Percentiles rank a stretch among this genome's conserved stretches.
These are phyloP conservation scores for Noctua janthe DNA, from an alignment of 2,888 invertebrate species.

Conservation along the genomic window DNA sequence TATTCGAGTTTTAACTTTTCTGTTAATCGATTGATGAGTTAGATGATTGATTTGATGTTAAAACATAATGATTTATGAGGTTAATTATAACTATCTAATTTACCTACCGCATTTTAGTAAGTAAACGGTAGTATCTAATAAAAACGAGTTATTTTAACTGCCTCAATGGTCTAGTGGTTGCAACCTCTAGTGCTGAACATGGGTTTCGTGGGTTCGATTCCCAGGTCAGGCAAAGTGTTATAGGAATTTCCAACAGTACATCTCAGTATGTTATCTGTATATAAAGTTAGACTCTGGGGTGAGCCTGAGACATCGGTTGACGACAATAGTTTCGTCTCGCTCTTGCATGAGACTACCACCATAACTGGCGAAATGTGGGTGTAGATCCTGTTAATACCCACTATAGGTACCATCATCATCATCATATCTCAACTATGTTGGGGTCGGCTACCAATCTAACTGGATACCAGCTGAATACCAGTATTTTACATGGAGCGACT, in stretches of 20 bases:
- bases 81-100: not conserved
- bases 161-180: not conserved
- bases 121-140: not conserved
- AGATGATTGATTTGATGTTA: constrained; percentile 25
- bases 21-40: constrained; percentile 23
- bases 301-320: not conserved
- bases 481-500: no score
- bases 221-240: not conserved
- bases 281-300: not conserved
- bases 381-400: not conserved
- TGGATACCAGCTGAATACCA: no score
- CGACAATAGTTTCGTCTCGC: not conserved
- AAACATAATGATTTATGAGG: constrained; percentile 9
- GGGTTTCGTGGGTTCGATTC: not conserved
- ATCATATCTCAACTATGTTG: no score
- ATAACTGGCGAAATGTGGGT: not conserved
- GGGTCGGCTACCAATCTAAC: no score
- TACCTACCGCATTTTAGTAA: not conserved
- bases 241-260: not conserved
- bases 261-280: not conserved
- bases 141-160: not conserved
- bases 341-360: not conserved
- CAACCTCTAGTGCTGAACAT: not conserved
- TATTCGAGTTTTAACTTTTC: constrained; percentile 14
- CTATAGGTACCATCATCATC: no score